Conservation (phyloP, 1,140 invertebrate genomes). For the Hermatobates lingyangjiaoensis region DNA sequence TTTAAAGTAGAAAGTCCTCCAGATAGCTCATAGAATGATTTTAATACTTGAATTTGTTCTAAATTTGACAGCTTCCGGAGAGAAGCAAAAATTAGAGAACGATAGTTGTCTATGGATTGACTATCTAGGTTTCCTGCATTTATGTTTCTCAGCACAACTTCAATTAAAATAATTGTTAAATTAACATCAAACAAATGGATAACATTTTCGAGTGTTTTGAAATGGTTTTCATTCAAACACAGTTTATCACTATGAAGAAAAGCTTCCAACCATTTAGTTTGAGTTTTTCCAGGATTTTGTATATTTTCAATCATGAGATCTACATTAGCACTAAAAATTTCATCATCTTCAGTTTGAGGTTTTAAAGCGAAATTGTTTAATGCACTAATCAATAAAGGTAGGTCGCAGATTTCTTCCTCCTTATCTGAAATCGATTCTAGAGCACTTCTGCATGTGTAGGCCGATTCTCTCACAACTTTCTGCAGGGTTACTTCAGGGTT, state of each 20-base stretch:
- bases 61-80: neutral
- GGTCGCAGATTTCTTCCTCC: neutral
- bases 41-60: neutral
- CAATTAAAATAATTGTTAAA: neutral
- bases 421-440: neutral
- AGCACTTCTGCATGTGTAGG: neutral
- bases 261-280: conserved; percentile 2
- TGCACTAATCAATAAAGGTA: neutral
- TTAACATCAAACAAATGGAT: neutral
- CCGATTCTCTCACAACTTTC: neutral
- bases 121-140: neutral
- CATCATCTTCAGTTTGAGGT: conserved; percentile 4
- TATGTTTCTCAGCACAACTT: neutral
- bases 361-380: conserved; percentile 1
- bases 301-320: conserved; percentile 4
- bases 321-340: conserved; percentile 1
- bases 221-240: neutral
- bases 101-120: neutral
- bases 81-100: neutral
- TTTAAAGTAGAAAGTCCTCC: neutral
- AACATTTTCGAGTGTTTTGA: conserved; percentile 1
- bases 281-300: conserved; percentile 2
- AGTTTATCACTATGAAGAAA: neutral
- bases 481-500: neutral
- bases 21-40: neutral